Percentiles rank a stretch among this genome's conserved stretches.
Conservation (phyloP, 2,797 vertebrate genomes). For the Myotis findleyi region DNA sequence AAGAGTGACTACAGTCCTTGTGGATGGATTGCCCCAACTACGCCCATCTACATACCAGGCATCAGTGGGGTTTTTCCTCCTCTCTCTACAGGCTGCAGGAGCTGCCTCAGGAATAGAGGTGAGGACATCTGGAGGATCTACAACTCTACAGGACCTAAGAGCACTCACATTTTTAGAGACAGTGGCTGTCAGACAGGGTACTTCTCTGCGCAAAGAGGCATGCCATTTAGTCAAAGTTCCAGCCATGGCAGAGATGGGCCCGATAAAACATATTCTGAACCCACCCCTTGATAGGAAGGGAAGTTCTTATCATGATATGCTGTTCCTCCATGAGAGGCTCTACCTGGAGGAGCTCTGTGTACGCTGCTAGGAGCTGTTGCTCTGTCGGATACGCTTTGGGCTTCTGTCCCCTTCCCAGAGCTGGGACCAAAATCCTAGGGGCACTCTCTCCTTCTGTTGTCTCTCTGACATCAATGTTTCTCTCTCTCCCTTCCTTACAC, state of each 20-base stretch:
- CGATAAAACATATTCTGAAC: not conserved
- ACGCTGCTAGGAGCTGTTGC: not conserved
- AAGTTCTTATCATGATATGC: not conserved
- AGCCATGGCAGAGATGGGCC: not conserved
- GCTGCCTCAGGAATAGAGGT: not conserved
- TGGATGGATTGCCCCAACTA: not conserved
- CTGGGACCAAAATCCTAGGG: not conserved
- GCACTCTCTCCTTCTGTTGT: not conserved
- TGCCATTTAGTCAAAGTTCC: not conserved
- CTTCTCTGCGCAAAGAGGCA: not conserved
- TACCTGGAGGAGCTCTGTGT: not conserved
- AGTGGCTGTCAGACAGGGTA: not conserved
- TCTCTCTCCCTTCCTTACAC: no score
- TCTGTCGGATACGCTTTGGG: not conserved
- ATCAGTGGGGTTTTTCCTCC: not conserved
- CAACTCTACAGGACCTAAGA: not conserved
- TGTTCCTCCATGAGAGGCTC: not conserved
- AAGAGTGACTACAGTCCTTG: not conserved
- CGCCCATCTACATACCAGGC: no score
- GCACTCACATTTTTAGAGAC: not conserved
- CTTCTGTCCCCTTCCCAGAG: not conserved
- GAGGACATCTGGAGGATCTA: not conserved
- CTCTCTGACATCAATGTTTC: no score
- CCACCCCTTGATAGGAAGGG: not conserved
- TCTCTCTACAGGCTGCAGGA: not conserved